A percentile compares a stretch with the other conserved stretches of the same genome.
Conservation (phyloP, 2,113 vertebrate species). For the Saccopteryx bilineata region DNA sequence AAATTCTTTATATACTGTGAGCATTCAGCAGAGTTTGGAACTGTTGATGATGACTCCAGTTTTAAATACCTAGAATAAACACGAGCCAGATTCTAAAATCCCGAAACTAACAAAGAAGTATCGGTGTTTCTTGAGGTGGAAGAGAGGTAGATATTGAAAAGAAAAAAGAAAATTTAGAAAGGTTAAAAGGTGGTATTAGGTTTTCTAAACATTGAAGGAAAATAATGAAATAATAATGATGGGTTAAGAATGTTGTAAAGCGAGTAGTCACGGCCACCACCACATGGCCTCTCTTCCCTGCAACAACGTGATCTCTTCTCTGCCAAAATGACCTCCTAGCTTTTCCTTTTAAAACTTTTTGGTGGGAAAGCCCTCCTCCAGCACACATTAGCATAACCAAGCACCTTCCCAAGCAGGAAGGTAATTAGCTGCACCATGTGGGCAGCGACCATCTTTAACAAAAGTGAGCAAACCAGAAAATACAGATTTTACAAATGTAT, state of each 20-base stretch:
- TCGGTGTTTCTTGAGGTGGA: neutral
- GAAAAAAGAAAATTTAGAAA: neutral
- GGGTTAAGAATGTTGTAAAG: neutral
- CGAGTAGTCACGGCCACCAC: too few relatives aligned
- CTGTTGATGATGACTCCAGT: neutral
- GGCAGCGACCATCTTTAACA: too few relatives aligned
- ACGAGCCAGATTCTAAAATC: neutral
- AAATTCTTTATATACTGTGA: neutral
- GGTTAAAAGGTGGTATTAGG: neutral
- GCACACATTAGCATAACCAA: too few relatives aligned
- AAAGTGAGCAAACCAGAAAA: too few relatives aligned
- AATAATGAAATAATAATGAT: neutral
- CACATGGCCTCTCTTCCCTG: too few relatives aligned
- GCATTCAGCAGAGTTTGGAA: neutral
- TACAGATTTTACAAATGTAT: too few relatives aligned
- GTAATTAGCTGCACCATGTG: too few relatives aligned
- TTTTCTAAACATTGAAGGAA: neutral
- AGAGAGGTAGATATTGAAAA: neutral
- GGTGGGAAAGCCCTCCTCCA: too few relatives aligned
- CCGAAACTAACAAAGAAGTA: neutral
- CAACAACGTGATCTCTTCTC: too few relatives aligned
- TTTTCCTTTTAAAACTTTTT: too few relatives aligned
- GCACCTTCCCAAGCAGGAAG: too few relatives aligned
- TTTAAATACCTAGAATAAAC: constrained; percentile 36
- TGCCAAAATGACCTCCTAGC: too few relatives aligned